Base-by-base conservation (phyloP, 2,797 vertebrate genomes). In the Echiichthys vipera region DNA sequence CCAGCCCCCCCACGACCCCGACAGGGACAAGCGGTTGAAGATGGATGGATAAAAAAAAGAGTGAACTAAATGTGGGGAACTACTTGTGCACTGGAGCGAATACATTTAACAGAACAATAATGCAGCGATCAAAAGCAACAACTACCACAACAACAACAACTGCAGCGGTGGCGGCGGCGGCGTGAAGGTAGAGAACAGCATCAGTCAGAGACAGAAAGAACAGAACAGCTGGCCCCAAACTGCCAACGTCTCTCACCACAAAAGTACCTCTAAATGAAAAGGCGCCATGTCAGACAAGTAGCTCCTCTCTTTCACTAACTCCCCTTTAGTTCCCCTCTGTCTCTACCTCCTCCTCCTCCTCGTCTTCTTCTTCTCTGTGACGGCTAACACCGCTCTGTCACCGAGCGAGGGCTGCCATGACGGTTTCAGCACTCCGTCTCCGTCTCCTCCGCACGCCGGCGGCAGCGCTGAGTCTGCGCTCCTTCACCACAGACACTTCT, bases 401-500 rank as follows among this genome's bases (percentile, higher is more conserved):
- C 81, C n/a, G 66, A 80, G 78, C 65, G 61, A 54, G 57, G 81
- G 80, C 77, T 81, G 83, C 90, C 80, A 65, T 86, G 85, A 87
- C 88, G 76, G 78, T 80, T 78, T 67, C 75, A 65, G 79, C 85
- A 45, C 84, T 74, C 64, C 10, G 63, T 80, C 81, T 81, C 45
- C 40, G 20, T 81, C 81, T 77, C 70, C 63, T 55, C 46, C 7
- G 62, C 5, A 13, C 74, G 65, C 81, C 74, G 54, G 36, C 51
- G 42, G 83, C 74, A 49, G 43, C 37, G 92, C 92, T 94, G 93
- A 94, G 76, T 86, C 74, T 50, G 91, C 92, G 89, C 65, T 88
- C 76, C 80, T 81, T 42, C 75, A 8, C 85, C 79, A 6, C 84
- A 85, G 75, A 81, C 88, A 76, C 89, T 93, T 91, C 84, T 84